phyloP scores from a whole-genome alignment of 2,888 invertebrate species.

The Rhaphigaster nebulosa region DNA sequence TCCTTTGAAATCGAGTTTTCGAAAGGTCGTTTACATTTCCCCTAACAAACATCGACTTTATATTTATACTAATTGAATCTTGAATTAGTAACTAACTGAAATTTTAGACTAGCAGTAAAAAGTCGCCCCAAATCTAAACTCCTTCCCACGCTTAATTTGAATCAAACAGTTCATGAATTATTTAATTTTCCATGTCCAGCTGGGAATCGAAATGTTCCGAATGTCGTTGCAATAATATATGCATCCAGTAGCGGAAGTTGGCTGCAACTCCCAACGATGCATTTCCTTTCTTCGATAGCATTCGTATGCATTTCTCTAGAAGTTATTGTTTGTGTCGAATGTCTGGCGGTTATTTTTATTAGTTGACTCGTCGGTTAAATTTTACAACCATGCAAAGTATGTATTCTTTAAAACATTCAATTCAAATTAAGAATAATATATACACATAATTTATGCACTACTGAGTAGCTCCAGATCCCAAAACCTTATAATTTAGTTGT shows the following conservation, averaged over 20 bases:
- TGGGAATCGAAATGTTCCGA: slow-evolving; percentile 21
- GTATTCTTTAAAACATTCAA: background rate
- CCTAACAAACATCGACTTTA: background rate
- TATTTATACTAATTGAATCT: background rate
- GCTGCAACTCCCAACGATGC: background rate
- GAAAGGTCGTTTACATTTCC: background rate
- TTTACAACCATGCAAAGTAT: background rate
- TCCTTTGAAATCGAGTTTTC: background rate
- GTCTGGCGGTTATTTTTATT: background rate
- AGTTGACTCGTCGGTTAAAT: background rate
- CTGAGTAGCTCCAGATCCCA: too few species aligned
- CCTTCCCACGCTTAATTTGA: slow-evolving; percentile 3
- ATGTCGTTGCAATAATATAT: slow-evolving; percentile 31
- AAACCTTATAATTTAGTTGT: too few species aligned
- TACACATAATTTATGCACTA: background rate
- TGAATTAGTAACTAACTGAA: fast-evolving
- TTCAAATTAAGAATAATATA: background rate
- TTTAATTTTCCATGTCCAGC: background rate
- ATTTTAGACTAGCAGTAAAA: background rate
- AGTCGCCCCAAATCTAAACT: background rate
- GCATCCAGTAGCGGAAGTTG: background rate
- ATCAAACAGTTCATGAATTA: slow-evolving; percentile 21
- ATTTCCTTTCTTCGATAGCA: background rate
- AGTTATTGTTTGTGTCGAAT: slow-evolving; percentile 6
- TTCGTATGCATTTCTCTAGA: slow-evolving; percentile 13